Evolutionary conservation across 2,113 vertebrate genomes (phyloP), one percentile per base, ranked within the genome.

Genomic region (Pteruthius melanotis): DNA sequence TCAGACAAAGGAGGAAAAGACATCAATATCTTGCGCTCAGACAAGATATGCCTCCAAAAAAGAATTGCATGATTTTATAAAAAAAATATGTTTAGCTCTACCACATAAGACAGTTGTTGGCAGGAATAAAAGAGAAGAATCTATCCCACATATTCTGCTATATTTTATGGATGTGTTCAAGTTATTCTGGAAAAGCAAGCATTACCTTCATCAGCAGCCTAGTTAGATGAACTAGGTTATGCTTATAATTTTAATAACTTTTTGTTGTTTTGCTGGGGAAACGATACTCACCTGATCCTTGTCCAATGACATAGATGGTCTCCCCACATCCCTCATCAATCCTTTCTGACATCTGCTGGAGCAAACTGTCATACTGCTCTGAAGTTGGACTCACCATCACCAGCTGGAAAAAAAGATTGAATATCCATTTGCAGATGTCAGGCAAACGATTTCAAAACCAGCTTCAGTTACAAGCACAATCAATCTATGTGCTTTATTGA

Each of bases 281-380:
- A 59, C 72, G 77, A 80, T 82, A 97, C 98, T 98, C 96, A 99
- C 99, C 99, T 98, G 99, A 99, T 94, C 99, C 99, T 98, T 99
- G 99, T 57, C 99, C 99, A 92, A 99, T 98, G 95, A 99, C 99
- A 93, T 99, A 99, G 97, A 99, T 99, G 94, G 99, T 99, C 97
- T 99, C 99, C 80, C 99, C 99, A 74, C 99, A 99, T 42, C 99
- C 99, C 96, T 99, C 99, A 39, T 99, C 99, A 98, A 99, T 99
- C 71, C 99, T 98, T 95, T 99, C 99, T 80, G 98, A 98, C 92
- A 99, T 98, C 97, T 99, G 99, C 72, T 97, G 98, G 39, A 99
- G 98, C 92, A 99, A 98, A n/a, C 98, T 99, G 97, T 99, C 99
- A 92, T 99, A 99, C 95, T 99, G 99, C 97, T 99, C 99, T 89